Evolutionary conservation across 2,888 invertebrate genomes (phyloP), one percentile per base, ranked within the genome.

Genomic region (Diarsia rubi): DNA sequence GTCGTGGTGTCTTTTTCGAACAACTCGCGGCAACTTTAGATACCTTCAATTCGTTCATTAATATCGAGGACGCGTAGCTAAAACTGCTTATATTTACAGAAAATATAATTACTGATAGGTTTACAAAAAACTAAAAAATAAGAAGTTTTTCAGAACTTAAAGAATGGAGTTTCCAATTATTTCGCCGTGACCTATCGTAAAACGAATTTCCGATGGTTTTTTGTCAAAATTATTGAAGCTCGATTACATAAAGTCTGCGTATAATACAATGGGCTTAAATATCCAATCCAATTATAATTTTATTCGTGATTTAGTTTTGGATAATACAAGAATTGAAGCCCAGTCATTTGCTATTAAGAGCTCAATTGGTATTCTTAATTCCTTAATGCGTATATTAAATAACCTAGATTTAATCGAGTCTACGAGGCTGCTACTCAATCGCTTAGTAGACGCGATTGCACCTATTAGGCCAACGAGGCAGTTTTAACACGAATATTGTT

Each of bases 271-370:
- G 5, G 42, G 49, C 47, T n/a, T 47, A 42, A n/a, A n/a, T 59
- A 75, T 60, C 62, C n/a, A 11, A 1, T n/a, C 63, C 49, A 75
- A 62, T 73, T 63, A 76, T 49, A 76, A 52, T 76, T 75, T 73
- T 49, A 63, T 73, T 60, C 44, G 31, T 52, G 76, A 19, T 62
- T 49, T 19, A 11, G 14, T 76, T 76, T 62, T 44, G 21, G 3
- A 76, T 44, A 11, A 60, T 19, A 70, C 9, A 6, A 14, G 12
- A 37, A 60, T 31, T 49, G 1, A 14, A 19, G 0, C 49, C 27
- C n/a, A 47, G 37, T 2, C 8, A 42, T n/a, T 59, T 47, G 8
- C 9, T 74, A 27, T 59, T n/a, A 11, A 11, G 16, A 44, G 19
- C 11, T 44, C 62, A 14, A 21, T 60, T n/a, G 47, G 16, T 60